These are phyloP conservation scores for Saguinus midas DNA, from an alignment of 2,113 vertebrate genomes.

Conservation along the genomic window DNA sequence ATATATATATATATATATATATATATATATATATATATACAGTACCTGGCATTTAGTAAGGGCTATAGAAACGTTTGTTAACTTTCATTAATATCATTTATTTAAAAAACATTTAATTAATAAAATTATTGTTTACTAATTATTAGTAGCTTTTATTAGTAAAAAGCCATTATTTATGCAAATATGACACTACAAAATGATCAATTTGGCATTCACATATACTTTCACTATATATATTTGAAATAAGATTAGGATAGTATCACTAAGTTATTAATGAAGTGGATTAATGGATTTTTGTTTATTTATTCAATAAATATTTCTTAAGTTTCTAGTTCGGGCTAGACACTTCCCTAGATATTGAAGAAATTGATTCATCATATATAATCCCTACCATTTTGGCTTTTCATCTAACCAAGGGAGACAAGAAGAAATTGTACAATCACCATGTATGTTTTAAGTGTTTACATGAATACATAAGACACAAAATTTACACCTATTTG, in stretches of 20 bases:
- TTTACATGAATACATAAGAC: not conserved
- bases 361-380: not conserved
- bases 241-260: not conserved
- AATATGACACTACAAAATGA: not conserved
- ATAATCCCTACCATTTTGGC: not conserved
- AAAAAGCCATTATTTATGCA: not conserved
- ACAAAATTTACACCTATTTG: fast-evolving
- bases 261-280: not conserved
- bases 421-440: not conserved
- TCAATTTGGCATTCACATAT: not conserved
- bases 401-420: not conserved
- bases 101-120: not conserved
- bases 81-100: not conserved
- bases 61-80: not conserved
- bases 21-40: not conserved
- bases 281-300: not conserved
- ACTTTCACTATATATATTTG: not conserved
- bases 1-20: not conserved
- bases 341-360: not conserved
- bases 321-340: not conserved
- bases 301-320: not conserved
- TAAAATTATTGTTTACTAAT: not conserved
- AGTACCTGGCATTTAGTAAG: not conserved
- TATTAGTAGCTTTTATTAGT: not conserved
- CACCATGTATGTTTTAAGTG: not conserved